phyloP scores from a whole-genome alignment of 1,140 invertebrate species.

The Drosophila chauvacae region DNA sequence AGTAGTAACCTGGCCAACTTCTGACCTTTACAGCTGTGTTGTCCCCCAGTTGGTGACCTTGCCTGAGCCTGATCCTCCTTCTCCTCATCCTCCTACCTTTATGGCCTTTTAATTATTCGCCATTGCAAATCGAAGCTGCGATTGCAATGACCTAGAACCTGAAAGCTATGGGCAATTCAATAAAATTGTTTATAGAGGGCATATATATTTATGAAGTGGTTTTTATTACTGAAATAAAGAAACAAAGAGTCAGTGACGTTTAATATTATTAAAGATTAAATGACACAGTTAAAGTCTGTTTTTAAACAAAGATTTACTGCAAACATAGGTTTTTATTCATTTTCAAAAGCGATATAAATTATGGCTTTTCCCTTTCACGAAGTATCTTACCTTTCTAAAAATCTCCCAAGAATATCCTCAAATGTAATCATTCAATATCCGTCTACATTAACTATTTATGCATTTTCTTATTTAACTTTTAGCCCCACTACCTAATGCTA shows the following conservation, averaged over 20 bases:
- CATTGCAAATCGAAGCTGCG: conserved; percentile 26
- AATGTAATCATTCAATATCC: neutral
- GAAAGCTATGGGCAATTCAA: conserved; percentile 1
- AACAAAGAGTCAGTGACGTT: neutral
- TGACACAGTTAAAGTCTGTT: neutral
- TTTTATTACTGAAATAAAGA: neutral
- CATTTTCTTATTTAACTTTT: conserved; percentile 13
- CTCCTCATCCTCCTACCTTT: conserved; percentile 35
- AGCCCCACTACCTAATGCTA: conserved; percentile 25
- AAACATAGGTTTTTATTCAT: neutral
- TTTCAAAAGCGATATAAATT: too few species aligned
- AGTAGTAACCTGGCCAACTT: conserved; percentile 54
- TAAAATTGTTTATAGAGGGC: conserved; percentile 7
- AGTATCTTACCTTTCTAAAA: neutral
- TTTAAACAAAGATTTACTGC: neutral
- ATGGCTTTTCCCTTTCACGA: too few species aligned
- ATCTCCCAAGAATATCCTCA: neutral
- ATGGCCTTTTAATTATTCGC: conserved; percentile 58
- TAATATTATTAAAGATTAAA: neutral
- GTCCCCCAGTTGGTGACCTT: conserved; percentile 49
- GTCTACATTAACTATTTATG: conserved; percentile 8
- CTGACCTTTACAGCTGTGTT: conserved; percentile 64
- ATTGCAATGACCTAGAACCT: conserved; percentile 36
- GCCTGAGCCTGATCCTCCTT: neutral
- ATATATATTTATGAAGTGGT: neutral